Evolutionary conservation across 1,140 invertebrate species (phyloP), one percentile per base, ranked within the genome.

Genomic region (Drosophila nikananu): DNA sequence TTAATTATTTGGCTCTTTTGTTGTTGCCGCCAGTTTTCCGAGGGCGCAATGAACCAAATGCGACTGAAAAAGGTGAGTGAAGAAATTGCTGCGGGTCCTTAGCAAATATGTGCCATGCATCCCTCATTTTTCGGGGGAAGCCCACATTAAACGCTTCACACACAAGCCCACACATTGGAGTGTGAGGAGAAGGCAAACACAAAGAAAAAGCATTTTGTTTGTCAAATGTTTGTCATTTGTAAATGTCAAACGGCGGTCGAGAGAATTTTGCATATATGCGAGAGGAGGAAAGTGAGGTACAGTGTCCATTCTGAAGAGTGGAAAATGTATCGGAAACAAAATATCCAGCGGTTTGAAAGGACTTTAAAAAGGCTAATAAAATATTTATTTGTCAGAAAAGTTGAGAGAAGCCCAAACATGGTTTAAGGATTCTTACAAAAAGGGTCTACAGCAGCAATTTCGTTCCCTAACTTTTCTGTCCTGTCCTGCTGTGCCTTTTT

Each of bases 191-290:
- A 64, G 63, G 65, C 71, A 65, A 75, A 75, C 74, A 75, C 71
- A 73, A 73, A 48, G 52, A 41, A 61, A 58, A 60, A 67, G 80
- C 83, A 74, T 83, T 91, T 86, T 86, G 83, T 91, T 91, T 91
- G 87, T 89, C 86, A 90, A 90, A 90, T 90, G 86, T 86, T 90
- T 91, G 89, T 84, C 87, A 91, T 91, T 91, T 91, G 87, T 91
- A 91, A 91, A 91, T 80, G 89, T 91, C 83, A 91, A 91, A 91
- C 75, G 89, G 89, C 83, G 87, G 87, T 91, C 89, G 81, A 90
- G 86, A 79, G 84, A 80, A 90, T 90, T 90, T 90, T 90, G 79
- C 86, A 90, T 89, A 76, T 13, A 32, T 13, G 23, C 12, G 17
- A 39, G 35, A 27, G 6, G 15, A 13, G 23, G 52, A 32, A 23